These are phyloP conservation scores for Netelia inedita DNA, from an alignment of 2,888 invertebrate species.

Conservation along the genomic window DNA sequence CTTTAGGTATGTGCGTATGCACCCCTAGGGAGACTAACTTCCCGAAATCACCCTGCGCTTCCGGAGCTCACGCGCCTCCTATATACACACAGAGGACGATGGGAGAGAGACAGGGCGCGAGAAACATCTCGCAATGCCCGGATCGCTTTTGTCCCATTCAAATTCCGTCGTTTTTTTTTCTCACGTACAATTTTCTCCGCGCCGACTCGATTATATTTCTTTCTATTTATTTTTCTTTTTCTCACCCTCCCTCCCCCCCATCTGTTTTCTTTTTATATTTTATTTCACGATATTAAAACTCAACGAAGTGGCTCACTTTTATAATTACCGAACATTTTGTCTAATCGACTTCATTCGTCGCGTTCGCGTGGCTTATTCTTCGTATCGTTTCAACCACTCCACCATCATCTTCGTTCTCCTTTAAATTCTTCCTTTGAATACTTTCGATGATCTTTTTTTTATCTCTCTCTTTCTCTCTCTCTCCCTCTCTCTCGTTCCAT, in stretches of 20 bases:
- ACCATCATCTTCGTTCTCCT: not conserved
- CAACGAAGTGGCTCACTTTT: conserved; percentile 11
- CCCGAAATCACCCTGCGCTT: conserved; percentile 64
- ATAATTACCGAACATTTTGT: not conserved
- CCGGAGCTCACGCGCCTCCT: conserved; percentile 54
- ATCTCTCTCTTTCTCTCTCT: not conserved
- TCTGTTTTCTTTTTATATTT: conserved; percentile 18
- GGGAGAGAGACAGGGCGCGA: conserved; percentile 30
- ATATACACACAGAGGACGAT: conserved; percentile 20
- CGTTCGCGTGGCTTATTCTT: not conserved
- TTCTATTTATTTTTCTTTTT: not conserved
- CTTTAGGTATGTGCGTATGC: conserved; percentile 35
- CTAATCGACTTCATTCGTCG: not conserved
- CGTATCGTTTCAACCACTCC: conserved; percentile 8
- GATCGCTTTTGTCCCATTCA: conserved; percentile 51
- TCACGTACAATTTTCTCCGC: conserved; percentile 17
- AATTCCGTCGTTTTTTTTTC: conserved; percentile 52
- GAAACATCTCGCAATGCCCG: conserved; percentile 41
- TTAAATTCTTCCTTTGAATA: conserved; percentile 12
- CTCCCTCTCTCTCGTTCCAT: not conserved
- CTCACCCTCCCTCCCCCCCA: too few species aligned
- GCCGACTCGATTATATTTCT: not conserved
- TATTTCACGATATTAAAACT: conserved; percentile 26
- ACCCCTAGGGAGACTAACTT: conserved; percentile 58
- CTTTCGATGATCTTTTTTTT: not conserved